Base-by-base conservation (phyloP, 2,888 invertebrate genomes). In the Lysandra coridon region DNA sequence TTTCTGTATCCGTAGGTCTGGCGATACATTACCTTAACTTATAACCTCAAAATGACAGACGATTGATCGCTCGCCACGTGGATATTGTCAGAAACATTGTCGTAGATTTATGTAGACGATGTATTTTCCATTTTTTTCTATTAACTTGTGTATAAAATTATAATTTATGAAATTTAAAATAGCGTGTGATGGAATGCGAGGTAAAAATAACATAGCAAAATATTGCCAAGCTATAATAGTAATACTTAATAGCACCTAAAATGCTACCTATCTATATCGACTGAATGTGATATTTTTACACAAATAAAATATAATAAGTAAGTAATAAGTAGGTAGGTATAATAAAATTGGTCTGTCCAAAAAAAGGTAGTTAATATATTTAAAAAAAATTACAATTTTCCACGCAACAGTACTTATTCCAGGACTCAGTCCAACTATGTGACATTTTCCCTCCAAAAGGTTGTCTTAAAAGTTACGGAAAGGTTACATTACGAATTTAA, bases 371-470 rank as follows among this genome's bases (percentile, higher is more conserved):
- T 14, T 53, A 53, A 53, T 53, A 14, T 0, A 53, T 23, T 7
- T 5, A n/a, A 62, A 23, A 23, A 69, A 14, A 6, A 6, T 73
- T 49, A 14, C 49, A 2, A 49, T 85, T 87, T 84, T 87, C 83
- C 73, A 80, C 81, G 77, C 83, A 85, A 84, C 85, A 86, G 89
- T 92, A 92, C 90, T 78, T 82, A 80, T 80, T 92, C 92, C 93
- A 93, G 91, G 87, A 85, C 89, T 90, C 85, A 90, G 92, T 91
- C 93, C 91, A 92, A 92, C 92, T 92, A 93, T 91, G 92, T 94
- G 94, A 93, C 94, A 94, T 94, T 94, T 94, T 88, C 91, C 88
- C 85, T 91, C 92, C 86, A 88, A 92, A 93, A 94, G 93, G 93
- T 93, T 89, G 88, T 87, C 86, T 88, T 87, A 88, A 89, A 88